These are phyloP conservation scores for Aldabrachelys gigantea DNA, from an alignment of 2,113 vertebrate species.

Conservation along the genomic window DNA sequence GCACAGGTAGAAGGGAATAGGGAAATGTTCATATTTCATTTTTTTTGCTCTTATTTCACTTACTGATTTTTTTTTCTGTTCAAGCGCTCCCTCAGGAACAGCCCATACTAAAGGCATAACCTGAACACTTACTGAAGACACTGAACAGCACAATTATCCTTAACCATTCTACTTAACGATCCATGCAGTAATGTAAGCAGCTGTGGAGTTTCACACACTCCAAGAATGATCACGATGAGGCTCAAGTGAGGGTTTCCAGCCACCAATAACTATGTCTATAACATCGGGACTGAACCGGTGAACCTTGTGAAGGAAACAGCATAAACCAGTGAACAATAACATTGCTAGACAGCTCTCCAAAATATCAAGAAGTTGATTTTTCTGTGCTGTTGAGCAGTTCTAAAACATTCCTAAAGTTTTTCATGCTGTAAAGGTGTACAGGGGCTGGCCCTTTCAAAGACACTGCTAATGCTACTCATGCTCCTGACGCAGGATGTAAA, in stretches of 20 bases:
- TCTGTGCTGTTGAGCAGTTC: too few relatives aligned
- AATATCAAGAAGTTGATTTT: not conserved
- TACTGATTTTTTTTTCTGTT: not conserved
- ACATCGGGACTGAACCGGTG: not conserved
- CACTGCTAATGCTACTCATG: not conserved
- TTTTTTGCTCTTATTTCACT: not conserved
- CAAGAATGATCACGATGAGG: not conserved
- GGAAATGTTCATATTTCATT: not conserved
- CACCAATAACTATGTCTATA: not conserved
- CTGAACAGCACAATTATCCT: not conserved
- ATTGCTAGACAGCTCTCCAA: not conserved
- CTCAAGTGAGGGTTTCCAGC: not conserved
- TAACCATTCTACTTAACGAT: not conserved
- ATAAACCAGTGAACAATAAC: too few relatives aligned
- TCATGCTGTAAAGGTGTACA: not conserved
- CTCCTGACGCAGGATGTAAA: not conserved
- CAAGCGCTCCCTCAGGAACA: not conserved
- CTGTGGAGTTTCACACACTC: not conserved
- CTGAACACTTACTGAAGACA: not conserved
- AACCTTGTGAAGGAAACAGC: too few relatives aligned
- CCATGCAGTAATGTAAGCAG: not conserved
- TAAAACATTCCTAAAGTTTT: not conserved
- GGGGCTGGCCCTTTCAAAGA: not conserved
- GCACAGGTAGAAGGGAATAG: not conserved
- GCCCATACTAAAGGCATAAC: not conserved